Evolutionary conservation across 2,797 vertebrate species (phyloP).

Genomic region (Apodemus agrarius): DNA sequence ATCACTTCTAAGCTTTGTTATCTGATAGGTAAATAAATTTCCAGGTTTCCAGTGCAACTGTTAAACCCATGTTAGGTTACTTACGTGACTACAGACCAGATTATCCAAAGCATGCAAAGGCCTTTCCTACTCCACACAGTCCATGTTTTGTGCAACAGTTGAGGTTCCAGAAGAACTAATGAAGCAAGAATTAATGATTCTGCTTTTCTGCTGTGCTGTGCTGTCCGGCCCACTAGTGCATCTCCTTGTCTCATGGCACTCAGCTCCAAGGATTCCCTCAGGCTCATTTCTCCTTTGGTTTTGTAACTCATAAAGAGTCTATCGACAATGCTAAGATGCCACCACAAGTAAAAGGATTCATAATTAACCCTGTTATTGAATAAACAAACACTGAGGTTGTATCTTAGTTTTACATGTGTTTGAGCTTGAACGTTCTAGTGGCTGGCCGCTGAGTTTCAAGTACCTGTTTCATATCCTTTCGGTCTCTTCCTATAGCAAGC

Average conservation of each 20-base stretch:
- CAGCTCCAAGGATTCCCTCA: neutral
- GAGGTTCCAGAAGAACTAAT: neutral
- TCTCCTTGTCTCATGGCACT: neutral
- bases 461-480: neutral
- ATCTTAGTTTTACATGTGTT: neutral
- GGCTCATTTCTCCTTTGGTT: neutral
- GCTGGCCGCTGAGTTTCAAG: neutral
- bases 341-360: constrained; percentile 1
- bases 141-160: neutral
- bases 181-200: neutral
- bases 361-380: neutral
- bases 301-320: neutral
- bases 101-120: neutral
- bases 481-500: neutral
- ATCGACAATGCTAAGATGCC: neutral
- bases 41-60: neutral
- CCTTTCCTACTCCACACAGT: neutral
- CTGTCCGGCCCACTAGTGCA: neutral
- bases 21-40: constrained; percentile 30
- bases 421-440: neutral
- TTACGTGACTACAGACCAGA: neutral
- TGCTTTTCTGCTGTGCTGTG: neutral
- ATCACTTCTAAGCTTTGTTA: neutral
- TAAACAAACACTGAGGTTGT: neutral
- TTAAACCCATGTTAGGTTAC: constrained; percentile 11